Evolutionary conservation across 2,113 vertebrate species (phyloP).

Genomic region (Balaenoptera acutorostrata): DNA sequence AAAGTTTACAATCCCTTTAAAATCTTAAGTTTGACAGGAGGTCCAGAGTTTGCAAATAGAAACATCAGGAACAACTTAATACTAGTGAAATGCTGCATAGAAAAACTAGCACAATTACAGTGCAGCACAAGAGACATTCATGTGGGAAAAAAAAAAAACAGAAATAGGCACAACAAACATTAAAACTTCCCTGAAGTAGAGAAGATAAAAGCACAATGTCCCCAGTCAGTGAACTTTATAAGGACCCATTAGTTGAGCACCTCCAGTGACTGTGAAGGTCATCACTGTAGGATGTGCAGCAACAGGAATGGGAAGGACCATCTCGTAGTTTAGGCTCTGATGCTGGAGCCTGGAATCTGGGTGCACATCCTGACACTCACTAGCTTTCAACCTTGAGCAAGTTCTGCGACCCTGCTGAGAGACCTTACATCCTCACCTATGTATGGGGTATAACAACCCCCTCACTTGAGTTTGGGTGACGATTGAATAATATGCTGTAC

Average conservation of each 20-base stretch:
- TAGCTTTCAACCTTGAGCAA: neutral
- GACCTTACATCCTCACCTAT: neutral
- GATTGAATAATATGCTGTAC: neutral
- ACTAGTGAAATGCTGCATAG: neutral
- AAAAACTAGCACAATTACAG: neutral
- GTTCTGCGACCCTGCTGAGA: rapidly evolving
- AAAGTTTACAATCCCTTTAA: neutral
- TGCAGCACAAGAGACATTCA: neutral
- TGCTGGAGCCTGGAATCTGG: no score
- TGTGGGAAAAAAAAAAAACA: neutral
- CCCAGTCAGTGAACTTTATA: neutral
- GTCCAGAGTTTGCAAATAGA: neutral
- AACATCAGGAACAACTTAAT: neutral
- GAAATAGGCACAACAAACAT: neutral
- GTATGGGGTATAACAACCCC: rapidly evolving
- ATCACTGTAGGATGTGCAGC: rapidly evolving
- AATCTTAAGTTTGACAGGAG: neutral
- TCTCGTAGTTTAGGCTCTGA: rapidly evolving
- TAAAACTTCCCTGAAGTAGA: neutral
- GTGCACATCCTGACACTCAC: rapidly evolving
- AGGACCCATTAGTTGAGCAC: no score
- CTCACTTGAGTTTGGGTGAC: rapidly evolving
- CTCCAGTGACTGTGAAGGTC: no score
- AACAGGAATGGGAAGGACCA: rapidly evolving
- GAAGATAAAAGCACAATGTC: neutral